Base-by-base conservation (phyloP, 2,113 vertebrate species). In the Mesembrinibis cayennensis region DNA sequence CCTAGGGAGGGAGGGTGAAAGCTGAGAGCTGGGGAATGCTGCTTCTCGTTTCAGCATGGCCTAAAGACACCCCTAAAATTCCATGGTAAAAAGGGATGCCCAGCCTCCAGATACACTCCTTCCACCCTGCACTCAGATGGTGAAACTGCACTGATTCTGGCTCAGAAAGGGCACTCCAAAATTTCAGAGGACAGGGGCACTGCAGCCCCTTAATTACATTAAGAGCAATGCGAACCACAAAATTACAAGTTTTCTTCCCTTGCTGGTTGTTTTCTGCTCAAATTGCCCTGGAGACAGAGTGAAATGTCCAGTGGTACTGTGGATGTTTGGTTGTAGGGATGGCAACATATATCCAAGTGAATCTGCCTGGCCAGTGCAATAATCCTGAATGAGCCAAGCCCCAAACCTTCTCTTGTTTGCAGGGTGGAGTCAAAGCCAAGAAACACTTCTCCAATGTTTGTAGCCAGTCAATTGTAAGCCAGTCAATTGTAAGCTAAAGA, bases 1-100 rank as follows among this genome's bases (percentile, higher is more conserved):
- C 80, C 87, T 58, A 12, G 21, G 89, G 89, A 93, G 70, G 29
- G 25, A 67, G 45, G 53, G 58, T 90, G 95, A 96, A 96, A 97
- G 82, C 84, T 88, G 95, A 97, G 94, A 94, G 53, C 78, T 76
- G 86, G 86, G 84, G 94, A 96, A 95, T 95, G 87, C 87, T 86
- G 84, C 87, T 82, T 47, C 89, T 96, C 26, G 0, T 82, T 88
- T 94, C 56, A 55, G 71, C 53, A 0, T 70, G 85, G 94, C 93
- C 93, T 88, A 90, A 94, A 50, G 88, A 23, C 91, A 88, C 87
- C 94, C 74, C 71, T 52, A 19, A 82, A 87, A 85, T 80, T 80
- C 78, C 81, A 15, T 0, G 6, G 27, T 29, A 70, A 66, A 66
- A 85, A 88, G 74, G 67, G 94, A 22, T 90, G 40, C 70, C 50